Evolutionary conservation across 2,888 invertebrate species (phyloP), one percentile per base, ranked within the genome.

Genomic region (Rotaria sp.): DNA sequence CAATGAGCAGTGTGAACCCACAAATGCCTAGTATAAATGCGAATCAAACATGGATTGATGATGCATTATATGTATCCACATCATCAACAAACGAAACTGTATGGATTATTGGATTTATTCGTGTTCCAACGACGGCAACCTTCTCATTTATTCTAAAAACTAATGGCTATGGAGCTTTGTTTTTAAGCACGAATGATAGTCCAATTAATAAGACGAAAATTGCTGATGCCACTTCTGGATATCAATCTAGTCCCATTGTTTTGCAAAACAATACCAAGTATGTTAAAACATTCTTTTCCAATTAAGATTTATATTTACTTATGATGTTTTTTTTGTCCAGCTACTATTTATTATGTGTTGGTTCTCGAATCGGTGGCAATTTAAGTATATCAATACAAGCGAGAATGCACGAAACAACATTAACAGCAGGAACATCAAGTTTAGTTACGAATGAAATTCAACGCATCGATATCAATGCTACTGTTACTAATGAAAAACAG

Each of bases 151-250:
- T 52, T 8, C n/a, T 86, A 24, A 35, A 41, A 0, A 86, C 88
- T 26, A 88, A 89, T 86, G 89, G 89, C 84, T 86, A 87, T 11
- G 89, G 88, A 11, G 87, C 87, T 30, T 87, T 90, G 1, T 89
- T 87, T 85, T 84, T 89, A 52, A 88, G 88, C 38, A 85, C 87
- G 8, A 85, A 84, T 52, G 84, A 84, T 18, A 50, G 87, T 57
- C 88, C 88, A 15, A 85, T 85, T 21, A 87, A 88, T 38, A 88
- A 87, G 87, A 88, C 88, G 84, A 26, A 41, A 5, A 84, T 86
- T 50, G 48, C 84, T 4, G 67, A 67, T 35, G 21, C n/a, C 10
- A 75, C 21, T 75, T 35, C 41, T 30, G 21, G 55, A n/a, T 74
- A 45, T 67, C 38, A 84, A 18, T 50, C 45, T 8, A 8, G 15